These are phyloP conservation scores for Hyles vespertilio DNA, from an alignment of 1,140 invertebrate species.

Conservation along the genomic window DNA sequence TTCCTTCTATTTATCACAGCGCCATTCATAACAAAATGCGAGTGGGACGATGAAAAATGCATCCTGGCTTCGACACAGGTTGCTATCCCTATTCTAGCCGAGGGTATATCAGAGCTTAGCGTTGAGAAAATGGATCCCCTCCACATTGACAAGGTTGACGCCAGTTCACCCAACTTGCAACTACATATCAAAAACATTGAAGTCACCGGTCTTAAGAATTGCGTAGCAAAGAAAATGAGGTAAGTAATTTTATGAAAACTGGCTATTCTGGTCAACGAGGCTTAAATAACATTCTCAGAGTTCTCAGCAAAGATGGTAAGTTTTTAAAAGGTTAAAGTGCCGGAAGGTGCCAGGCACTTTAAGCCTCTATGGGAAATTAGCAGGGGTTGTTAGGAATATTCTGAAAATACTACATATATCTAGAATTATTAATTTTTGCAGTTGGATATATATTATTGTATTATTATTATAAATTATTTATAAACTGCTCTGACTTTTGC, in stretches of 20 bases:
- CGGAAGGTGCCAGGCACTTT: too few relatives aligned
- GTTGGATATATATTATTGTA: too few relatives aligned
- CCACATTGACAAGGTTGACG: conserved; percentile 20
- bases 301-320: too few relatives aligned
- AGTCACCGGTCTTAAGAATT: conserved; percentile 28
- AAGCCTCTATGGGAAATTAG: too few relatives aligned
- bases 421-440: too few relatives aligned
- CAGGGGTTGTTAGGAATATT: too few relatives aligned
- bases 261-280: too few relatives aligned
- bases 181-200: conserved; percentile 3
- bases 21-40: conserved; percentile 20
- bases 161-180: conserved; percentile 17
- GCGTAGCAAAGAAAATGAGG: conserved; percentile 25
- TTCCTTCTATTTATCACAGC: conserved; percentile 12
- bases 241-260: conserved; percentile 16
- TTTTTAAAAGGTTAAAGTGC: too few relatives aligned
- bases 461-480: too few relatives aligned
- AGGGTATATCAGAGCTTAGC: conserved; percentile 25
- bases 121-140: conserved; percentile 27
- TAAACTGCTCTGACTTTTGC: too few relatives aligned
- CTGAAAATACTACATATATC: too few relatives aligned
- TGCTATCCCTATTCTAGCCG: conserved; percentile 18
- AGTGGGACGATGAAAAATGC: conserved; percentile 14
- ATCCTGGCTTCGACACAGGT: conserved; percentile 15
- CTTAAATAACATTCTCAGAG: too few relatives aligned